phyloP scores from a whole-genome alignment of 2,113 vertebrate genomes.

The Bettongia penicillata region DNA sequence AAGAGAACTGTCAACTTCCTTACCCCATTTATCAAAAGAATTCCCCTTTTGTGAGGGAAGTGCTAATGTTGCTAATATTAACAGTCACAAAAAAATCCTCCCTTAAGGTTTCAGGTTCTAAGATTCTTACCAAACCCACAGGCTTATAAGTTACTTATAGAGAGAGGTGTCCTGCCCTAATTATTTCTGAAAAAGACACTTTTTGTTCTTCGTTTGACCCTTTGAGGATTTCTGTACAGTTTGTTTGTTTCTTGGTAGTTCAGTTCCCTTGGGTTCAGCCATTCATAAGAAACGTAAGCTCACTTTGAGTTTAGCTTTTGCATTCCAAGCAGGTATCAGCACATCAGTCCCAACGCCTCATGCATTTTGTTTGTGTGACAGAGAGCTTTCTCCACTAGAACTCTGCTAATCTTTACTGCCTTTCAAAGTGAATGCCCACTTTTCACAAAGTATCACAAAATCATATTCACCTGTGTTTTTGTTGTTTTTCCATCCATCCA shows the following conservation, averaged over 20 bases:
- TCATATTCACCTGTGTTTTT: not conserved
- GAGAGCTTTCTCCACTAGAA: not conserved
- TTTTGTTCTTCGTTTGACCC: not conserved
- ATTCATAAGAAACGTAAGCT: not conserved
- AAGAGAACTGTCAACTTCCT: not conserved
- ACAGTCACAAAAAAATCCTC: not conserved
- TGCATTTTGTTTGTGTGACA: not conserved
- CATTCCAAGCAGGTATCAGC: not conserved
- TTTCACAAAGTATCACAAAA: too few relatives aligned
- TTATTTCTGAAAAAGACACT: not conserved
- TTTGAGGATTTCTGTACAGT: not conserved
- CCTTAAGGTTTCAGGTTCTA: not conserved
- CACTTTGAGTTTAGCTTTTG: not conserved
- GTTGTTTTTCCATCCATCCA: not conserved
- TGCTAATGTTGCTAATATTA: not conserved
- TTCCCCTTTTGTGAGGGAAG: not conserved
- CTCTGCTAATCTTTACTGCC: not conserved
- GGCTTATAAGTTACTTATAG: not conserved
- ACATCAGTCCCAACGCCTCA: too few relatives aligned
- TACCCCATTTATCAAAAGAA: conserved; percentile 11
- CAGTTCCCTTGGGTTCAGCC: not conserved
- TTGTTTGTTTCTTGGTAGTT: not conserved
- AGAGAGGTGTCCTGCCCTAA: not conserved
- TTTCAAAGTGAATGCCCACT: not conserved
- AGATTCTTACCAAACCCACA: not conserved